Percentiles rank a stretch among this genome's conserved stretches.
Conservation (phyloP, 2,888 invertebrate species). For the Scaptodrosophila latifasciaeformis region DNA sequence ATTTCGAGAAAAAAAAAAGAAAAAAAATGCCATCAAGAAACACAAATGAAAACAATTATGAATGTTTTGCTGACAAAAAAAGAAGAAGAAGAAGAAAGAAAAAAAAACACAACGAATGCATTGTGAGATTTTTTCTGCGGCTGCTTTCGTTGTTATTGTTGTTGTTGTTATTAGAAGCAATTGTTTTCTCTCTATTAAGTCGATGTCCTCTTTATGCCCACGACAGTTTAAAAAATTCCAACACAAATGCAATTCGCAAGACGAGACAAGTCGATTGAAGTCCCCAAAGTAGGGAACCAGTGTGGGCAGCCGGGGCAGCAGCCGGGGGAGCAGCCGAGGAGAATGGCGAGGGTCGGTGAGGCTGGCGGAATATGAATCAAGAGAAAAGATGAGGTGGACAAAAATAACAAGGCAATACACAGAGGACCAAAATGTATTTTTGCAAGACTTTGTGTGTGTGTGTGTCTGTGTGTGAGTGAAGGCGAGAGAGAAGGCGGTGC, state of each 20-base stretch:
- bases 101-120: constrained; percentile 18
- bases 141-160: not conserved
- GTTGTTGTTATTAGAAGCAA: constrained; percentile 57
- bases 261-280: constrained; percentile 22
- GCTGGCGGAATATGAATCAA: too few species aligned
- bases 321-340: too few species aligned
- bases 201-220: constrained; percentile 68
- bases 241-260: constrained; percentile 10
- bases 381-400: constrained; percentile 12
- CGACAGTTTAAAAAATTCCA: constrained; percentile 67
- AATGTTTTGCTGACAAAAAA: constrained; percentile 29
- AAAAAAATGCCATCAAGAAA: constrained; percentile 18
- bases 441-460: too few species aligned
- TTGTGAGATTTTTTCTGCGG: constrained; percentile 30
- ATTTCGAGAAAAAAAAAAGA: too few species aligned
- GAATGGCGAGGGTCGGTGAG: too few species aligned
- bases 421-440: constrained; percentile 57
- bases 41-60: constrained; percentile 35
- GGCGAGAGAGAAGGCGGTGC: not conserved
- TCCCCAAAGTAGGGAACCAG: constrained; percentile 26
- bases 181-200: constrained; percentile 68
- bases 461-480: too few species aligned
- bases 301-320: constrained; percentile 2
- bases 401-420: constrained; percentile 65
- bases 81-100: constrained; percentile 19